Evolutionary conservation across 2,113 vertebrate species (phyloP).

Genomic region (Tachycineta bicolor): DNA sequence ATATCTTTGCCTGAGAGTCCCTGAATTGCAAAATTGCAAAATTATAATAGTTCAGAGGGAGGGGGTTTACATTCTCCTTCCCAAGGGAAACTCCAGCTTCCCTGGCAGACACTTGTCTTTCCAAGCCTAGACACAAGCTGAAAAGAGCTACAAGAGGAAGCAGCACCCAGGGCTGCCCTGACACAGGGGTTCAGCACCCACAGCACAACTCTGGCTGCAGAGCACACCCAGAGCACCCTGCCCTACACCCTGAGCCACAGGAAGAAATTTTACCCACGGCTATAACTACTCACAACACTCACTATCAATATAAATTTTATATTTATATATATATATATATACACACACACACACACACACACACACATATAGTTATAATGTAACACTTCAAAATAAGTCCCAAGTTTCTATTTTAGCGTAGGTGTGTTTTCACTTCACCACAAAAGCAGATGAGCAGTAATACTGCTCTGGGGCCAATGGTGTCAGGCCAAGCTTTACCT

Average conservation of each 20-base stretch:
- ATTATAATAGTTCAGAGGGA: no score
- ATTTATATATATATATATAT: no score
- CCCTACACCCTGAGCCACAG: not conserved
- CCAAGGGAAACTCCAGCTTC: no score
- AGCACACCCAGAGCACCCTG: not conserved
- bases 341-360: no score
- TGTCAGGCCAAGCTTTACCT: not conserved
- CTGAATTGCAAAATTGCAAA: no score
- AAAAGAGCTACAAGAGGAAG: not conserved
- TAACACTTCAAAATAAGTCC: not conserved
- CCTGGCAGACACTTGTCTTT: no score
- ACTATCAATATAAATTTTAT: not conserved
- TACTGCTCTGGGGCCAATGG: rapidly evolving
- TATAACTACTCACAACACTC: not conserved
- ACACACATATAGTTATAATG: no score
- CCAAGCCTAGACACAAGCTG: no score
- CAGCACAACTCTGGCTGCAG: not conserved
- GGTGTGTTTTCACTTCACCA: not conserved
- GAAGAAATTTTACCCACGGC: not conserved
- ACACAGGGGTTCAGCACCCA: not conserved
- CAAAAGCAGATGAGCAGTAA: not conserved
- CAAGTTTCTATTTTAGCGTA: not conserved
- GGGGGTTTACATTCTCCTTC: no score
- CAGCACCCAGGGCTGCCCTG: not conserved
- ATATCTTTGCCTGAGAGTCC: no score